phyloP scores from a whole-genome alignment of 1,140 invertebrate genomes.

The Oscheius sp. region DNA sequence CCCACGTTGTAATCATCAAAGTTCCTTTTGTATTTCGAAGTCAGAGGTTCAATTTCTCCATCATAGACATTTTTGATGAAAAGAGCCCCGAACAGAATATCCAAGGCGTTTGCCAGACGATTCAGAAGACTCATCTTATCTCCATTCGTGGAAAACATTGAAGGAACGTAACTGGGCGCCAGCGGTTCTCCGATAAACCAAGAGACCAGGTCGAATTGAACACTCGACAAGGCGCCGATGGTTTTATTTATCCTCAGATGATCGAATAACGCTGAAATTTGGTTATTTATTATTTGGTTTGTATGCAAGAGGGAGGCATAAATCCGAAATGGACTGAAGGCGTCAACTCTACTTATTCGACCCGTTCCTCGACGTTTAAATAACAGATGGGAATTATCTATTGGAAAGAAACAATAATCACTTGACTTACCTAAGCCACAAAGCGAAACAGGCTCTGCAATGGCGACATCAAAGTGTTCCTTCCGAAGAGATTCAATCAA shows the following conservation, averaged over 20 bases:
- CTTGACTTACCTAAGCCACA: neutral
- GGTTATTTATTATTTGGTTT: too few relatives aligned
- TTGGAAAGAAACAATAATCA: neutral
- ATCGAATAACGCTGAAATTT: neutral
- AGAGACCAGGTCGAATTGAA: constrained; percentile 4
- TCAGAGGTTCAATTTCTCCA: neutral
- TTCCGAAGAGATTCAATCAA: neutral
- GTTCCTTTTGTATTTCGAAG: neutral
- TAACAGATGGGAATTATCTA: too few relatives aligned
- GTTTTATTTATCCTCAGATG: neutral
- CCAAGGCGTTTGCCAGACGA: neutral
- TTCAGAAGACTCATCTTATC: neutral
- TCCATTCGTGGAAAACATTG: neutral
- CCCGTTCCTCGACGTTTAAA: too few relatives aligned
- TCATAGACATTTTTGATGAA: neutral
- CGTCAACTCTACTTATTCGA: too few relatives aligned
- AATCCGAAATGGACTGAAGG: too few relatives aligned
- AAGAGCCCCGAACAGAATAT: neutral
- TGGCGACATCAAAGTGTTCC: constrained; percentile 4
- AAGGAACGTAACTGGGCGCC: constrained; percentile 13
- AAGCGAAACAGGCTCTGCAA: constrained; percentile 1
- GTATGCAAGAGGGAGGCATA: too few relatives aligned
- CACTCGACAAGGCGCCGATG: neutral
- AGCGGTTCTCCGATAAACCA: constrained; percentile 3
- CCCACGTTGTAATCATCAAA: neutral